Conservation (phyloP, 2,113 vertebrate genomes). For the Ageneiosus marmoratus region DNA sequence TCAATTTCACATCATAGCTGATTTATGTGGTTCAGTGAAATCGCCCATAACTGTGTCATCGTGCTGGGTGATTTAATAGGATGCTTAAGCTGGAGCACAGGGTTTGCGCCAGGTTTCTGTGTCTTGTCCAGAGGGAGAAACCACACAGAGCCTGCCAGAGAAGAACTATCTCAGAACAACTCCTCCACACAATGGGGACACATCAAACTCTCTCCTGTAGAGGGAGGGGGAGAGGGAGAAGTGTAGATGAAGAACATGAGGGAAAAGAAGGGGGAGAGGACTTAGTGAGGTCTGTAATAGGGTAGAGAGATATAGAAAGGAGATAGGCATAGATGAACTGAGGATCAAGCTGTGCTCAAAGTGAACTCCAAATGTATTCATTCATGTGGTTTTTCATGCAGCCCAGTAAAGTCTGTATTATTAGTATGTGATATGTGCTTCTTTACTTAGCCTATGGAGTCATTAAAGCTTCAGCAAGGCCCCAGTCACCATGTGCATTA, state of each 20-base stretch:
- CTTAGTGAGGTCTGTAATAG: conserved; percentile 13
- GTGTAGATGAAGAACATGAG: background rate
- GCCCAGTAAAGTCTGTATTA: background rate
- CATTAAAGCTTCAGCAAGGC: background rate
- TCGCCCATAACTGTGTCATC: conserved; percentile 46
- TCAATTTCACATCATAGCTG: conserved; percentile 32
- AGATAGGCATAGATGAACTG: background rate
- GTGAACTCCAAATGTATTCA: background rate
- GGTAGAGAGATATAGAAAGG: no score
- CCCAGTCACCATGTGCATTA: background rate
- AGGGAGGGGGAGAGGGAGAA: background rate
- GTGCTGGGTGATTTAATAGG: conserved; percentile 44
- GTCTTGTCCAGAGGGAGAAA: conserved; percentile 36
- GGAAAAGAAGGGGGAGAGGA: background rate
- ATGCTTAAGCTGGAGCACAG: conserved; percentile 21
- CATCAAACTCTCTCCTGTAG: conserved; percentile 21
- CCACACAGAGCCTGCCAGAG: conserved; percentile 30
- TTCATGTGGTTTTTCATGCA: background rate
- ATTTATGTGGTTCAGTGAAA: conserved; percentile 38
- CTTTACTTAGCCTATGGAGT: background rate
- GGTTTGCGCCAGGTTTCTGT: conserved; percentile 40
- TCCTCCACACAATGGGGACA: conserved; percentile 21
- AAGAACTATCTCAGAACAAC: conserved; percentile 19
- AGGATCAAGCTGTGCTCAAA: background rate
- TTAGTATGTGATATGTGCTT: conserved; percentile 10